Evolutionary conservation across 2,113 vertebrate genomes (phyloP).

Genomic region (Raja brachyura): DNA sequence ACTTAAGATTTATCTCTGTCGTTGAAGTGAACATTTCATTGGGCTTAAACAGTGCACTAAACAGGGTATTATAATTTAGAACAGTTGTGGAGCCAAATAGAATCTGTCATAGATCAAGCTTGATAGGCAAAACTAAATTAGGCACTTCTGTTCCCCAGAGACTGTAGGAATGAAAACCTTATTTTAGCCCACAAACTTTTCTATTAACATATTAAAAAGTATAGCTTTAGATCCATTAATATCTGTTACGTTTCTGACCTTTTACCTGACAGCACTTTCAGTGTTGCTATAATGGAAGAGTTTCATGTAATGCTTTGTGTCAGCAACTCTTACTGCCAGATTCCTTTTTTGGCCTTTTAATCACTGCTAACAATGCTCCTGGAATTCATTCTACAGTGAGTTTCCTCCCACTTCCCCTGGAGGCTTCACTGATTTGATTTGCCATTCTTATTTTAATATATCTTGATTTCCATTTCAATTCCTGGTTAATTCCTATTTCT

Average conservation of each 20-base stretch:
- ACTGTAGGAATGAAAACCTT: neutral
- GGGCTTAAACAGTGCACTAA: neutral
- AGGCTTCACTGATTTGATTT: neutral
- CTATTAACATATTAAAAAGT: slow-evolving; percentile 7
- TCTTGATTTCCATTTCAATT: neutral
- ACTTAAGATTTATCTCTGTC: neutral
- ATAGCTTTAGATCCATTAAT: slow-evolving; percentile 11
- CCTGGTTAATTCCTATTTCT: neutral
- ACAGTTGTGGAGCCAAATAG: neutral
- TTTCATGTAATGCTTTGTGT: neutral
- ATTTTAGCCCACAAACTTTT: neutral
- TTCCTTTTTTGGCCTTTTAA: neutral
- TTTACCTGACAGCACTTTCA: neutral
- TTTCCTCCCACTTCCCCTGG: neutral
- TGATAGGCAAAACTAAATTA: neutral
- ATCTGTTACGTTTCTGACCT: neutral
- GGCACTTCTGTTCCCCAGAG: neutral
- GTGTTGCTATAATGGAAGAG: neutral
- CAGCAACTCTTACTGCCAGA: neutral
- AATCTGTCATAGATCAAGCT: slow-evolving; percentile 22
- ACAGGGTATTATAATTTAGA: neutral
- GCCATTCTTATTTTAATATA: neutral
- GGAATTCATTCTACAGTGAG: too few relatives aligned
- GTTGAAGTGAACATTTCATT: neutral
- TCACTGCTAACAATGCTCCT: neutral